Percentiles rank a stretch among this genome's conserved stretches.
Conservation (phyloP, 1,140 invertebrate species). For the Drosophila ercepeae region DNA sequence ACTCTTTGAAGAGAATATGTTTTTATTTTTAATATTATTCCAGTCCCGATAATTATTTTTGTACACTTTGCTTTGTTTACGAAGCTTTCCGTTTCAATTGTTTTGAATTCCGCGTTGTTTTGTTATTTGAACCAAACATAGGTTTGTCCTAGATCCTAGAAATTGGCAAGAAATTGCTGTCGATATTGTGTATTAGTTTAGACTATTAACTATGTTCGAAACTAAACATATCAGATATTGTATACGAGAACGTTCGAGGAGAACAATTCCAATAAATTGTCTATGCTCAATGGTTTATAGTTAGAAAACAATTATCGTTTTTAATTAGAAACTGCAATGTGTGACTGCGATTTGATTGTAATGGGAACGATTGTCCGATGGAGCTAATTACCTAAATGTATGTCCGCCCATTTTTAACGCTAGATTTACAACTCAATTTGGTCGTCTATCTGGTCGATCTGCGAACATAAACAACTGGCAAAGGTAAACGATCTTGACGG, state of each 20-base stretch:
- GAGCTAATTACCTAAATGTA: conserved; percentile 65
- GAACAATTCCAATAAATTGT: conserved; percentile 8
- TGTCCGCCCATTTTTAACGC: conserved; percentile 77
- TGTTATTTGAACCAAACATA: conserved; percentile 26
- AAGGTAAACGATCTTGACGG: conserved; percentile 67
- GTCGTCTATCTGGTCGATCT: conserved; percentile 38
- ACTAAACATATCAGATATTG: conserved; percentile 10
- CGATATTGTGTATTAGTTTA: conserved; percentile 8
- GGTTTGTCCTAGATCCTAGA: conserved; percentile 13
- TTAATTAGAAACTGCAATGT: conserved; percentile 27
- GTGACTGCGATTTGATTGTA: conserved; percentile 26
- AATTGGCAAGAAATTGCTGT: conserved; percentile 16
- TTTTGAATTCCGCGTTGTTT: conserved; percentile 31
- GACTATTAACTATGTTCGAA: not conserved
- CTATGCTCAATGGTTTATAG: conserved; percentile 9
- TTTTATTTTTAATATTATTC: conserved; percentile 12
- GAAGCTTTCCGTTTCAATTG: conserved; percentile 24
- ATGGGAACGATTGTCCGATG: conserved; percentile 47
- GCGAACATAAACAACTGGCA: conserved; percentile 58
- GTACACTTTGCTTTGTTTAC: conserved; percentile 10
- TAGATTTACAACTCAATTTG: conserved; percentile 81
- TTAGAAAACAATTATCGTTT: conserved; percentile 3
- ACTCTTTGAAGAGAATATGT: conserved; percentile 33
- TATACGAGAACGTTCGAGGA: conserved; percentile 10
- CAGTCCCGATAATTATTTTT: conserved; percentile 3